Percentiles rank a stretch among this genome's conserved stretches.
Evolutionary conservation across 2,888 invertebrate species (phyloP).

Genomic region (Ennomos erosarius): DNA sequence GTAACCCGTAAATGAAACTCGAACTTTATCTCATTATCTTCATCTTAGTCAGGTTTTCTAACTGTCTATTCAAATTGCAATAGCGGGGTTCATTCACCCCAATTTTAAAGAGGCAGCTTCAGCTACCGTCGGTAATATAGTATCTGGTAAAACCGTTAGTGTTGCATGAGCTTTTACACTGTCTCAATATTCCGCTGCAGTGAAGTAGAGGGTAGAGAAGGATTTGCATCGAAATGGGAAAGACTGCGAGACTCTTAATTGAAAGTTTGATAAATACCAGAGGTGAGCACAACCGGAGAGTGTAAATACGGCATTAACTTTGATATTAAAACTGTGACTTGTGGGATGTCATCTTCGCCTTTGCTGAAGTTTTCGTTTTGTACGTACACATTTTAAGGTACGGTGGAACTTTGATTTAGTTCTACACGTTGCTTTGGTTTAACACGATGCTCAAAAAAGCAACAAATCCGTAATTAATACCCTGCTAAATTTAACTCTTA

Average conservation of each 20-base stretch:
- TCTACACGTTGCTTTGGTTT: background rate
- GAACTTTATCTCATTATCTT: too few species aligned
- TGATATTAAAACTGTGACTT: conserved; percentile 53
- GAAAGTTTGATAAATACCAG: conserved; percentile 66
- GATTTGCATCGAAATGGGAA: conserved; percentile 79
- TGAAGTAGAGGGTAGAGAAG: conserved; percentile 21
- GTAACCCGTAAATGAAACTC: too few species aligned
- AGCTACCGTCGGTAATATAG: too few species aligned
- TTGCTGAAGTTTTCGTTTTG: conserved; percentile 12
- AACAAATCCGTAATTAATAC: too few species aligned
- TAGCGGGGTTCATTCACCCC: too few species aligned
- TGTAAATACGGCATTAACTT: conserved; percentile 46
- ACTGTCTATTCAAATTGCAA: too few species aligned
- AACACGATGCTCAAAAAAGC: too few species aligned
- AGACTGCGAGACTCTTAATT: conserved; percentile 70
- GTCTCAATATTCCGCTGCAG: conserved; percentile 2
- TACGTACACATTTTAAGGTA: background rate
- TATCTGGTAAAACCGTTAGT: background rate
- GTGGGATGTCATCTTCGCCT: conserved; percentile 35
- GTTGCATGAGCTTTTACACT: conserved; percentile 1
- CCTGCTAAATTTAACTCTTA: background rate
- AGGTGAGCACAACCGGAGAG: conserved; percentile 34
- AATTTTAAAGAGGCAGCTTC: too few species aligned
- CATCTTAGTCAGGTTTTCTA: too few species aligned
- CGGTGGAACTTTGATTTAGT: background rate